These are phyloP conservation scores for Thereva nobilitata DNA, from an alignment of 2,888 invertebrate genomes.

Conservation along the genomic window DNA sequence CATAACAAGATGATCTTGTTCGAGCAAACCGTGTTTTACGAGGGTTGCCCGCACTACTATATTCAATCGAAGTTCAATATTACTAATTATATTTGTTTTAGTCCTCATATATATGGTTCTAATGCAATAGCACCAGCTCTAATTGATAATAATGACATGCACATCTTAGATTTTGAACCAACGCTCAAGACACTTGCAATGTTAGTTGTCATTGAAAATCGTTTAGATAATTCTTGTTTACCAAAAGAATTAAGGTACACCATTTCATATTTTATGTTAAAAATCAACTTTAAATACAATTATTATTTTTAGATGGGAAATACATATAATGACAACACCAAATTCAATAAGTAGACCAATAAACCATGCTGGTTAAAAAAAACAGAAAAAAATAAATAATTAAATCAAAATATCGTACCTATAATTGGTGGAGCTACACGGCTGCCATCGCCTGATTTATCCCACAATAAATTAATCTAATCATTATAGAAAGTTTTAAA, in stretches of 20 bases:
- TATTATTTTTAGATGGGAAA: constrained; percentile 64
- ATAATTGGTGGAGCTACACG: too few relatives aligned
- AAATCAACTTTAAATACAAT: not conserved
- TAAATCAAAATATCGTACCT: too few relatives aligned
- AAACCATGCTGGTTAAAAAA: constrained; percentile 51
- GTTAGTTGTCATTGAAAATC: constrained; percentile 67
- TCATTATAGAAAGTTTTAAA: too few relatives aligned
- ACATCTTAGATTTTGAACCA: constrained; percentile 79
- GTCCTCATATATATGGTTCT: constrained; percentile 26
- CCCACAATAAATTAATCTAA: too few relatives aligned
- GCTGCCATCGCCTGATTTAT: too few relatives aligned
- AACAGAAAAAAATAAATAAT: too few relatives aligned
- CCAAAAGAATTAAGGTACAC: constrained; percentile 67
- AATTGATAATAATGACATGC: constrained; percentile 81
- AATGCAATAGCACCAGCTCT: constrained; percentile 51
- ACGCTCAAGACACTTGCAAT: constrained; percentile 74
- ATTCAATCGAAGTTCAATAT: too few relatives aligned
- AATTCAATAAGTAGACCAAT: constrained; percentile 67
- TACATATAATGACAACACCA: constrained; percentile 70
- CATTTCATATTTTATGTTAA: not conserved
- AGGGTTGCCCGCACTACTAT: too few relatives aligned
- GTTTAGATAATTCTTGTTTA: constrained; percentile 66
- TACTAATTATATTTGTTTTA: not conserved
- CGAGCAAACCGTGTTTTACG: too few relatives aligned
- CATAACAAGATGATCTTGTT: too few relatives aligned